Conservation (phyloP, 2,888 invertebrate genomes). For the Aquatica leii region DNA sequence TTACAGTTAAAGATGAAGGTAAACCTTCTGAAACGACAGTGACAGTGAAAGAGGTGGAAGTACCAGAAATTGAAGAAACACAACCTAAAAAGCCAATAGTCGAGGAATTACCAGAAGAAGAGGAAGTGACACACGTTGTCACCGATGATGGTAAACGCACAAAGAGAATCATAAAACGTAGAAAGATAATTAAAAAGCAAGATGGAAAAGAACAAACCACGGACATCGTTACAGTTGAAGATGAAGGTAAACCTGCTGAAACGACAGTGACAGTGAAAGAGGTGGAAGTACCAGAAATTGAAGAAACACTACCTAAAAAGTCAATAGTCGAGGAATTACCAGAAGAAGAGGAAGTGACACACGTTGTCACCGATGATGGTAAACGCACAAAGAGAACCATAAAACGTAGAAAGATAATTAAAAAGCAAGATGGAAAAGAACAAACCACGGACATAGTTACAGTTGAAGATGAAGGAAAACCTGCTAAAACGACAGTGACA, state of each 20-base stretch:
- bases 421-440: background rate
- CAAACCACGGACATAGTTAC: background rate
- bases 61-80: too few relatives aligned
- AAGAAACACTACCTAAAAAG: too few relatives aligned
- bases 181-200: background rate
- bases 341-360: background rate
- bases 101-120: background rate
- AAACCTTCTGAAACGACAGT: slow-evolving; percentile 1
- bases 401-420: background rate
- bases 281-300: background rate
- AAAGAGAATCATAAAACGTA: background rate
- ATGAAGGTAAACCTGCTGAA: background rate
- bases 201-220: background rate
- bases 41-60: background rate
- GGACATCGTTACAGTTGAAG: background rate
- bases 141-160: background rate
- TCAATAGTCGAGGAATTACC: background rate
- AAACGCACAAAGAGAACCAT: background rate
- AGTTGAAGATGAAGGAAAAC: background rate
- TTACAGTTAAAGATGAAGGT: slow-evolving; percentile 48
- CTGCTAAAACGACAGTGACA: background rate
- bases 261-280: background rate
- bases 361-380: background rate
- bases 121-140: background rate
- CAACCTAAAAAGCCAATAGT: background rate